phyloP scores from a whole-genome alignment of 2,113 vertebrate species.

The Clarias gariepinus region DNA sequence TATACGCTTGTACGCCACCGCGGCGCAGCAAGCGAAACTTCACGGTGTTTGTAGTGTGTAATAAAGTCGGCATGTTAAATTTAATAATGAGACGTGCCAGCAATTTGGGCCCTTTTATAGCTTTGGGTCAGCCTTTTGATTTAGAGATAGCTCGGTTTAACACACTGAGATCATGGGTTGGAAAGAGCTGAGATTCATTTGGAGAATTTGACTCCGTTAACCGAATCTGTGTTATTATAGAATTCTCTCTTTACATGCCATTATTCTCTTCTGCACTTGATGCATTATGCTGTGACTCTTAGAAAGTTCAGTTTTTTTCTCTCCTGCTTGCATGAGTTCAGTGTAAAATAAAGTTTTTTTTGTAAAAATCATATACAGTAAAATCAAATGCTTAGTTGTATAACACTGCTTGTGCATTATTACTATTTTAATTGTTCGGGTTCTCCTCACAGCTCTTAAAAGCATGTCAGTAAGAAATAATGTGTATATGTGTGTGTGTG shows the following conservation, averaged over 20 bases:
- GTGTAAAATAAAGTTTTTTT: too few species aligned
- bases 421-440: background rate
- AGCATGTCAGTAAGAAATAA: background rate
- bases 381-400: background rate
- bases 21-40: constrained; percentile 3
- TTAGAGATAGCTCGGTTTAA: constrained; percentile 29
- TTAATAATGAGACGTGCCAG: constrained; percentile 22
- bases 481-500: background rate
- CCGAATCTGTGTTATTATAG: background rate
- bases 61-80: constrained; percentile 28
- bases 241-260: background rate
- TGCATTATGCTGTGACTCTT: constrained; percentile 1
- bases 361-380: background rate
- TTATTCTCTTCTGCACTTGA: background rate
- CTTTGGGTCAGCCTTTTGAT: constrained; percentile 14
- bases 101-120: constrained; percentile 4
- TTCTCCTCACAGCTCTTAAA: background rate
- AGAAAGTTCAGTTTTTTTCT: background rate
- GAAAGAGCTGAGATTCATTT: background rate
- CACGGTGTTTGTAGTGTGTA: constrained; percentile 15
- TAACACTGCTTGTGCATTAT: background rate
- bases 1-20: constrained; percentile 29
- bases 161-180: constrained; percentile 6
- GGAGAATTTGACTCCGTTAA: constrained; percentile 11
- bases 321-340: too few species aligned